Conservation (phyloP, 1,140 invertebrate species). For the Brachionus paranguensis region DNA sequence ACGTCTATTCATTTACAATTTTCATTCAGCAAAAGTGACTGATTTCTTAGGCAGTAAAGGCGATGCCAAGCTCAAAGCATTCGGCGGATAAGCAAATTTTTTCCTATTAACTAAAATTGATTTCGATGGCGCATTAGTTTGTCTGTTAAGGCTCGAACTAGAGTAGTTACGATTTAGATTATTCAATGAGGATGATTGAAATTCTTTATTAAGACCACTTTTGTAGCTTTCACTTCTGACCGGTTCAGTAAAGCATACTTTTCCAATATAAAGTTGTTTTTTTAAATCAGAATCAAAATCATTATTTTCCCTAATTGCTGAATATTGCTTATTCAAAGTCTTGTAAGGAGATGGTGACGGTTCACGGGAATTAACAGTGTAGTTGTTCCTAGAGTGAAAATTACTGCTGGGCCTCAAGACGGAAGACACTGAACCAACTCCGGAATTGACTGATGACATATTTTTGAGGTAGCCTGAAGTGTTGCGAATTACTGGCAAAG, state of each 20-base stretch:
- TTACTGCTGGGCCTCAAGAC: neutral
- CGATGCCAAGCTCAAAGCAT: neutral
- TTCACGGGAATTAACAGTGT: neutral
- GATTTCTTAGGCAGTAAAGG: neutral
- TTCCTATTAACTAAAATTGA: conserved; percentile 14
- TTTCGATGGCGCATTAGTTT: neutral
- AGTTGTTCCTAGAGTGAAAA: neutral
- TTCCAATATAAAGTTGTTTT: neutral
- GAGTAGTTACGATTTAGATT: neutral
- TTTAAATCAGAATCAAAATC: neutral
- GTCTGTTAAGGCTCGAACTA: neutral
- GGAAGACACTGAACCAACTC: neutral
- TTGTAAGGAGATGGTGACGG: neutral
- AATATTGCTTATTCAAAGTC: neutral
- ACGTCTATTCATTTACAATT: neutral
- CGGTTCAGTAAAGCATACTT: neutral
- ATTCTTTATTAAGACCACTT: neutral
- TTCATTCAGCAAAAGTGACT: conserved; percentile 9
- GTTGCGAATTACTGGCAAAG: neutral
- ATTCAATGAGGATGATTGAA: neutral
- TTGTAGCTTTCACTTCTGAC: neutral
- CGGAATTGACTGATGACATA: neutral
- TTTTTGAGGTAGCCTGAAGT: neutral
- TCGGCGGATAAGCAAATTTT: conserved; percentile 15
- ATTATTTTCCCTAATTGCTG: neutral